Percentiles rank a stretch among this genome's conserved stretches.
Evolutionary conservation across 2,113 vertebrate genomes (phyloP).

Genomic region (Cynocephalus volans): DNA sequence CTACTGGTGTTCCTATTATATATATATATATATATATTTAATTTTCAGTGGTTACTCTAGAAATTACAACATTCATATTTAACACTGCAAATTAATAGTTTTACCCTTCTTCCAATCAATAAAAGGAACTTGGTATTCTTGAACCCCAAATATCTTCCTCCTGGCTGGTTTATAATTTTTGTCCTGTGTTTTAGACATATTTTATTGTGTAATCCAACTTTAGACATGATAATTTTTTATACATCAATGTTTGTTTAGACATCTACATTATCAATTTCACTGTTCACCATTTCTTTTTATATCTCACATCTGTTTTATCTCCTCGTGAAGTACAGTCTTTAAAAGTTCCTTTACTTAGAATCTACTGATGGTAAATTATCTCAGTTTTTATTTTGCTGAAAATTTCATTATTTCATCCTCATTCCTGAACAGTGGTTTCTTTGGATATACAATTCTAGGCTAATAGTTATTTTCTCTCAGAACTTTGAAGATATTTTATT

Average conservation of each 20-base stretch:
- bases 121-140: conserved; percentile 17
- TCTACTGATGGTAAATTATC: background rate
- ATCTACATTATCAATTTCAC: background rate
- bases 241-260: background rate
- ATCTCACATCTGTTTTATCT: background rate
- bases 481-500: conserved; percentile 19
- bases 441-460: background rate
- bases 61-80: conserved; percentile 50
- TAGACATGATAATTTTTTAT: conserved; percentile 9
- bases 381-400: conserved; percentile 51
- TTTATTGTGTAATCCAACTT: conserved; percentile 3
- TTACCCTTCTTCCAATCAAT: background rate
- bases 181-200: background rate
- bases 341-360: background rate
- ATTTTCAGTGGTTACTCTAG: background rate
- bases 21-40: background rate
- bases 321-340: background rate
- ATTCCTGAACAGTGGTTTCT: conserved; percentile 14
- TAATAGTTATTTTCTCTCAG: background rate
- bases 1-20: background rate
- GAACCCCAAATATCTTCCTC: background rate
- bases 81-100: background rate
- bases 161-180: background rate
- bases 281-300: background rate
- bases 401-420: conserved; percentile 26